A percentile compares a stretch with the other conserved stretches of the same genome.
Evolutionary conservation across 2,797 vertebrate genomes (phyloP).

Genomic region (Aldrovandia affinis): DNA sequence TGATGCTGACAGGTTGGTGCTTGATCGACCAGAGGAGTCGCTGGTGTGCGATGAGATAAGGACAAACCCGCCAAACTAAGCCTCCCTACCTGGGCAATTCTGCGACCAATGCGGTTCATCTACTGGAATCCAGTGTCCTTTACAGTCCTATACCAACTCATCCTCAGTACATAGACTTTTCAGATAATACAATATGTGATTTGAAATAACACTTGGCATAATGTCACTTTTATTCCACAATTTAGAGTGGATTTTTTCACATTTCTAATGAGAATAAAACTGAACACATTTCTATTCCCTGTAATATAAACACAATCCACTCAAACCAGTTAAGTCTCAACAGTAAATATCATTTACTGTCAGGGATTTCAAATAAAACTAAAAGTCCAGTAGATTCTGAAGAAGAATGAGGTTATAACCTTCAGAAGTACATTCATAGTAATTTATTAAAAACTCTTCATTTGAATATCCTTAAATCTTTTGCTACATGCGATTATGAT

Average conservation of each 20-base stretch:
- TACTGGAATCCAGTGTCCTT: neutral
- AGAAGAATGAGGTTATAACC: neutral
- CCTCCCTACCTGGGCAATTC: neutral
- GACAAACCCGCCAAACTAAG: no score
- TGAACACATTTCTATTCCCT: neutral
- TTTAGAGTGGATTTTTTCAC: neutral
- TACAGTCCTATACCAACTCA: neutral
- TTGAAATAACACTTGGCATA: neutral
- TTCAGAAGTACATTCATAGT: neutral
- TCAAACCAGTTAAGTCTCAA: neutral
- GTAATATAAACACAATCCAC: neutral
- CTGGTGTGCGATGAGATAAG: no score
- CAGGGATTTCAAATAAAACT: neutral
- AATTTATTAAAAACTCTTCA: neutral
- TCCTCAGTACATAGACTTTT: neutral
- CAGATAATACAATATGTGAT: neutral
- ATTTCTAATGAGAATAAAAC: neutral
- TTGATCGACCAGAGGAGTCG: no score
- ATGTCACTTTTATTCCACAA: no score
- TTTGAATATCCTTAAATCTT: conserved; percentile 35
- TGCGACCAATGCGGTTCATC: neutral
- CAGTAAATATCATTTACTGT: neutral
- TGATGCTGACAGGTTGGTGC: no score
- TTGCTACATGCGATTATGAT: conserved; percentile 28
- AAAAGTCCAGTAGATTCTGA: neutral